Percentiles rank a stretch among this genome's conserved stretches.
phyloP scores from a whole-genome alignment of 1,140 invertebrate species.

The Eurosta solidaginis region DNA sequence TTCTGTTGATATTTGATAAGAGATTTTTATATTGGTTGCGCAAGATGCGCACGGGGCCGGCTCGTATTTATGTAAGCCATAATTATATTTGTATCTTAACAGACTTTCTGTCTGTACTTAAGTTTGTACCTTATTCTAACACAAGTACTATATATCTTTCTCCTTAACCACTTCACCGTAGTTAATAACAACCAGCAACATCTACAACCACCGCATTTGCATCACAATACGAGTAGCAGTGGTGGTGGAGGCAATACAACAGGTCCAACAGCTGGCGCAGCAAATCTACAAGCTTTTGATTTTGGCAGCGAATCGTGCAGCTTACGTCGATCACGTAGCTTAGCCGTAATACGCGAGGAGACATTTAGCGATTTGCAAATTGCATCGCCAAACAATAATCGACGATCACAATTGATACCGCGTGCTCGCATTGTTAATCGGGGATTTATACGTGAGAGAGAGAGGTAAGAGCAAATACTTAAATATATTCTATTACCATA shows the following conservation, averaged over 20 bases:
- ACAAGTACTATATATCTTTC: background rate
- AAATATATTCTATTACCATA: background rate
- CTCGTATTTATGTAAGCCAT: too few species aligned
- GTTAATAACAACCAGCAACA: background rate
- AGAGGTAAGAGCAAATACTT: constrained; percentile 23
- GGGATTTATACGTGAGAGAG: constrained; percentile 69
- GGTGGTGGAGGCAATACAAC: background rate
- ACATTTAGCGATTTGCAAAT: constrained; percentile 70
- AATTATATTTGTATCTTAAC: too few species aligned
- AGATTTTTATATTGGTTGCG: too few species aligned
- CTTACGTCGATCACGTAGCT: constrained; percentile 72
- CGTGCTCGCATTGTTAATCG: constrained; percentile 76
- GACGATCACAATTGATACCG: constrained; percentile 74
- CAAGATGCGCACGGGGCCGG: too few species aligned
- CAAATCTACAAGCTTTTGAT: constrained; percentile 40
- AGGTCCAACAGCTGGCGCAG: background rate
- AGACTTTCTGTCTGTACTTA: too few species aligned
- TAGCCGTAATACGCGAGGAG: constrained; percentile 78
- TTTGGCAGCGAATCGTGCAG: constrained; percentile 65
- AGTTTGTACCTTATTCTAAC: too few species aligned
- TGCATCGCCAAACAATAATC: constrained; percentile 64
- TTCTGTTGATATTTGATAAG: too few species aligned
- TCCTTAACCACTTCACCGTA: background rate
- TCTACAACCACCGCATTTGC: background rate
- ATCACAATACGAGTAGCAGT: background rate